These are phyloP conservation scores for Dermochelys coriacea DNA, from an alignment of 2,797 vertebrate species.

Conservation along the genomic window DNA sequence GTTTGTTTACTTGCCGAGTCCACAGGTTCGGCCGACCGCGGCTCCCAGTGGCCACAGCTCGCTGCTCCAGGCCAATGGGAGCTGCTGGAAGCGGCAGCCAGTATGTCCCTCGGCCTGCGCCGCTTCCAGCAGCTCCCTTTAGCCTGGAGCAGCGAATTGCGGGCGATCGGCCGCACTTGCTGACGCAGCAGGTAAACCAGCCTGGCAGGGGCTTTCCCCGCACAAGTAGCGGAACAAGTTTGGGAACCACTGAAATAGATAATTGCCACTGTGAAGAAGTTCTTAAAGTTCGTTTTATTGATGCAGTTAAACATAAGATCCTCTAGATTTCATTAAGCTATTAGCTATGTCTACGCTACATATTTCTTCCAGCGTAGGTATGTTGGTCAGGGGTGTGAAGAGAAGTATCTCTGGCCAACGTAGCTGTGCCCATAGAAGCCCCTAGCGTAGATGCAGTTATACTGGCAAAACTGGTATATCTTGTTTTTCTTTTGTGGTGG, in stretches of 20 bases:
- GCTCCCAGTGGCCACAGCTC: no score
- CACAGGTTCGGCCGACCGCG: no score
- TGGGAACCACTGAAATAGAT: neutral
- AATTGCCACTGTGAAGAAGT: neutral
- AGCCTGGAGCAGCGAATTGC: no score
- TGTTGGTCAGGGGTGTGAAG: neutral
- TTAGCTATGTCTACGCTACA: neutral
- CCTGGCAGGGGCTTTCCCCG: no score
- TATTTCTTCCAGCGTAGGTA: neutral
- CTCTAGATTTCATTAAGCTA: neutral
- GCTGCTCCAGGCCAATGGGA: no score
- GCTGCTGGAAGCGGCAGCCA: no score
- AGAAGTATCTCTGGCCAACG: neutral
- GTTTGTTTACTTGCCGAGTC: no score
- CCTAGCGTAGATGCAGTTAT: neutral
- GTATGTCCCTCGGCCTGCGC: no score
- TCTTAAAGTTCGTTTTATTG: neutral
- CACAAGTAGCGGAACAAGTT: no score
- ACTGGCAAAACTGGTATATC: neutral
- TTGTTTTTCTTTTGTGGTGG: neutral
- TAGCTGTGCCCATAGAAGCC: neutral
- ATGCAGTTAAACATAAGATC: neutral
- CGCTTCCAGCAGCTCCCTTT: no score
- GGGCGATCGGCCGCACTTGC: no score
- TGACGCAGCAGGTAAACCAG: no score